Conservation (phyloP, 2,797 vertebrate genomes). For the Centropyge bicolor region DNA sequence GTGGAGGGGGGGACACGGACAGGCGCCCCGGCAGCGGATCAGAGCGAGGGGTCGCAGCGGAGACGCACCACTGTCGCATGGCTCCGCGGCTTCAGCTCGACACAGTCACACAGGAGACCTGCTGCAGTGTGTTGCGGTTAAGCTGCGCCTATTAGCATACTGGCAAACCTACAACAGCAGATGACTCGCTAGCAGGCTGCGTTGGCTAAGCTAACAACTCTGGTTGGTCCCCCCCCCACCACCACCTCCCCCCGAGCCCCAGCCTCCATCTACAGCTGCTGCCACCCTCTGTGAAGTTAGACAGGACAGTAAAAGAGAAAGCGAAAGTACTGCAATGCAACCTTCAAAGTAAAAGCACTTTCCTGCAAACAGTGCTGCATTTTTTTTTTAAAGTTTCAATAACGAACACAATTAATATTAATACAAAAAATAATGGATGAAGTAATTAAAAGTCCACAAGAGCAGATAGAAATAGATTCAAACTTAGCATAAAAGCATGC, state of each 20-base stretch:
- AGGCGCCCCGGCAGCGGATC: constrained; percentile 86
- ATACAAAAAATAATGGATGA: background rate
- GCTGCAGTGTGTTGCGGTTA: constrained; percentile 72
- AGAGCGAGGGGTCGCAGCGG: constrained; percentile 85
- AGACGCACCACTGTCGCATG: constrained; percentile 90
- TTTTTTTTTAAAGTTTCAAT: no score
- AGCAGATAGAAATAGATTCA: no score
- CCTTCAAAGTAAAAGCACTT: constrained; percentile 47
- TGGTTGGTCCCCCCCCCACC: constrained; percentile 2
- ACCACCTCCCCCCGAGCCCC: constrained; percentile 37
- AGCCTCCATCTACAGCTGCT: constrained; percentile 44
- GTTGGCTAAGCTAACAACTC: constrained; percentile 73
- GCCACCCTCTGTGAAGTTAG: constrained; percentile 20
- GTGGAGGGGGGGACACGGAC: constrained; percentile 81
- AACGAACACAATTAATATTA: background rate
- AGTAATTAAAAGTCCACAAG: no score
- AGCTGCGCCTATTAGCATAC: constrained; percentile 60
- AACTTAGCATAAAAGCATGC: background rate
- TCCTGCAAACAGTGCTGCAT: no score
- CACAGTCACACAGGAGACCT: constrained; percentile 54
- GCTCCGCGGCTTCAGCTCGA: constrained; percentile 77
- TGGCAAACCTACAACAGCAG: constrained; percentile 54
- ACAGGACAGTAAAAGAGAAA: accelerated
- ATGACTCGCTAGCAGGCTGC: constrained; percentile 52
- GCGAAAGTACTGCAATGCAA: background rate